phyloP scores from a whole-genome alignment of 1,140 invertebrate genomes.

The Drosophila funebris region DNA sequence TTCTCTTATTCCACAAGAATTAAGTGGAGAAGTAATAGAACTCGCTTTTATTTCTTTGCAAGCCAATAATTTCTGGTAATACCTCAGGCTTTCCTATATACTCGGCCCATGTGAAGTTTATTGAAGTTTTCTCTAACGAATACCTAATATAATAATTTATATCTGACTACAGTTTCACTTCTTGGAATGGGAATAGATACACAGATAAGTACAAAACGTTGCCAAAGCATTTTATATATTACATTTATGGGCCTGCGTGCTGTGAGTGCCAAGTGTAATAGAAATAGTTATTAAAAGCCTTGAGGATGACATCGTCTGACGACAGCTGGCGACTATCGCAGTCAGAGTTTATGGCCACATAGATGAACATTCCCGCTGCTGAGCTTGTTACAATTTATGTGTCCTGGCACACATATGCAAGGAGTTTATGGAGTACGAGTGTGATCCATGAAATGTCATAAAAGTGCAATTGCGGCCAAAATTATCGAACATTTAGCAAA shows the following conservation, averaged over 20 bases:
- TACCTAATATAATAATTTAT: constrained; percentile 12
- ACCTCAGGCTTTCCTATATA: not conserved
- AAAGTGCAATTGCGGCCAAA: constrained; percentile 77
- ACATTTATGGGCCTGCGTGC: constrained; percentile 54
- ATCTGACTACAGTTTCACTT: not conserved
- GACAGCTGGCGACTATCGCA: constrained; percentile 53
- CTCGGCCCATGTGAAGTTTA: not conserved
- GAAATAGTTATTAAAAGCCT: constrained; percentile 78
- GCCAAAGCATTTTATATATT: constrained; percentile 53
- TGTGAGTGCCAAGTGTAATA: constrained; percentile 74
- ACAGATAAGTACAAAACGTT: constrained; percentile 72
- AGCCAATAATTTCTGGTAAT: not conserved
- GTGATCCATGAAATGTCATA: constrained; percentile 77
- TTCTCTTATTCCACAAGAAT: no score
- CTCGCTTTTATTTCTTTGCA: not conserved
- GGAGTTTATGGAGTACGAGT: constrained; percentile 6
- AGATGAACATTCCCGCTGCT: constrained; percentile 29
- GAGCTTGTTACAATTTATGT: constrained; percentile 71
- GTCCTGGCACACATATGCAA: constrained; percentile 15
- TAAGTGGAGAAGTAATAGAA: no score
- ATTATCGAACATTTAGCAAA: constrained; percentile 79
- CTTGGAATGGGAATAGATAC: constrained; percentile 25
- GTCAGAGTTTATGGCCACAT: constrained; percentile 53
- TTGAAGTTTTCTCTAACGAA: not conserved
- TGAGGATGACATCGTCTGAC: constrained; percentile 28